A percentile compares a stretch with the other conserved stretches of the same genome.
These are phyloP conservation scores for Ophraella communa DNA, from an alignment of 2,888 invertebrate species.

Conservation along the genomic window DNA sequence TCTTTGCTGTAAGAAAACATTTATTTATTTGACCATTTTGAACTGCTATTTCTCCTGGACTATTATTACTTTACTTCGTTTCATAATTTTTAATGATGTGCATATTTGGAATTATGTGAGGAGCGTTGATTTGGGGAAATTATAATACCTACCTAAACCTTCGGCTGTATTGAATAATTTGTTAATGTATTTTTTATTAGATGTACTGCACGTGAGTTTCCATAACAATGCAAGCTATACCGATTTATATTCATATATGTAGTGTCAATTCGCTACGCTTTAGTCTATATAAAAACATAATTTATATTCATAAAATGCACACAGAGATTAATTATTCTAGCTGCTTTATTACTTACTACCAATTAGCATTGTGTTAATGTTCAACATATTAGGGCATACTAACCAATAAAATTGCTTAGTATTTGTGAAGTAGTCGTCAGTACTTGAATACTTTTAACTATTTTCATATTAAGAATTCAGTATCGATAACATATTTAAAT, in stretches of 20 bases:
- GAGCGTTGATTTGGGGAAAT: no score
- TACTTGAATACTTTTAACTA: neutral
- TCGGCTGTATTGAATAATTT: neutral
- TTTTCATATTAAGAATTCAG: neutral
- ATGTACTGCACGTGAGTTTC: no score
- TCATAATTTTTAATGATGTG: no score
- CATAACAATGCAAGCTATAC: no score
- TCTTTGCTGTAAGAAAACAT: no score
- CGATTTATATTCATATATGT: neutral
- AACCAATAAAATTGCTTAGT: neutral
- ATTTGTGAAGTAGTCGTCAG: neutral
- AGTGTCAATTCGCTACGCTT: neutral
- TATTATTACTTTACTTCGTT: no score
- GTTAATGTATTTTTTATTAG: no score
- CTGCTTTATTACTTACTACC: neutral
- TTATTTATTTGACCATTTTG: no score
- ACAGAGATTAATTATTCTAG: neutral
- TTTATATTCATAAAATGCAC: conserved; percentile 1
- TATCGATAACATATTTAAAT: neutral
- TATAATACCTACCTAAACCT: no score
- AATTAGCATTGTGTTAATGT: neutral
- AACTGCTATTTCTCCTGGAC: no score
- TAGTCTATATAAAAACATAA: neutral
- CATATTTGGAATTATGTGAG: no score
- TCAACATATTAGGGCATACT: neutral